Base-by-base conservation (phyloP, 2,113 vertebrate genomes). In the Seriola rivoliana region DNA sequence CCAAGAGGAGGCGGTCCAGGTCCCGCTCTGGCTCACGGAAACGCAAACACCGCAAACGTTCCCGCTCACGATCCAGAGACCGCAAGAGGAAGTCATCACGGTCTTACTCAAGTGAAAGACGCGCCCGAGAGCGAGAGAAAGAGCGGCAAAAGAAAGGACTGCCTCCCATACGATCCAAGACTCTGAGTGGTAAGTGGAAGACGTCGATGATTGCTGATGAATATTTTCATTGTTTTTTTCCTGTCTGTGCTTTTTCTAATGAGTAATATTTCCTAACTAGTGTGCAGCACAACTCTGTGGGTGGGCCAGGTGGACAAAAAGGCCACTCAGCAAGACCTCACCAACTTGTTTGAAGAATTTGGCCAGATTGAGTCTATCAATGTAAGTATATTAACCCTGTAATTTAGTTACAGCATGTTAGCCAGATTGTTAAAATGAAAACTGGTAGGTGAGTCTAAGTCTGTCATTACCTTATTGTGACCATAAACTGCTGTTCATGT, bases 331-430 rank as follows among this genome's bases (percentile, higher is more conserved):
- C 98, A 99, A 91, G 98, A 99, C 90, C 96, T 99, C 89, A 99
- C 98, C 14, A 99, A 99, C 87, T 95, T 99, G 74, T 99, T 99
- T 92, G 98, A 99, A 95, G 98, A 99, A 92, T 99, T 98, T 94
- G 98, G 98, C 55, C 98, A 99, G 88, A 98, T 99, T 78, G 98
- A 99, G 90, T 99, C 98, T n/a, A 99, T 99, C 85, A 99, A 99
- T 91, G 98, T 99, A 91, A 97, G 97, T 95, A 81, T 62, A 42
- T 21, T n/a, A 19, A 63, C 17, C 9, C 70, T 58, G 3, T 50
- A 4, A 40, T 74, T 23, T 54, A 57, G 40, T 55, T 21, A 8
- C 23, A 70, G 36, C 29, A 11, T 63, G 25, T 68, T 32, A 34
- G n/a, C n/a, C 23, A 21, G 8, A 10, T 9, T 42, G 7, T 42